A percentile compares a stretch with the other conserved stretches of the same genome.
Evolutionary conservation across 2,797 vertebrate genomes (phyloP).

Genomic region (Lepilemur ruficaudatus): DNA sequence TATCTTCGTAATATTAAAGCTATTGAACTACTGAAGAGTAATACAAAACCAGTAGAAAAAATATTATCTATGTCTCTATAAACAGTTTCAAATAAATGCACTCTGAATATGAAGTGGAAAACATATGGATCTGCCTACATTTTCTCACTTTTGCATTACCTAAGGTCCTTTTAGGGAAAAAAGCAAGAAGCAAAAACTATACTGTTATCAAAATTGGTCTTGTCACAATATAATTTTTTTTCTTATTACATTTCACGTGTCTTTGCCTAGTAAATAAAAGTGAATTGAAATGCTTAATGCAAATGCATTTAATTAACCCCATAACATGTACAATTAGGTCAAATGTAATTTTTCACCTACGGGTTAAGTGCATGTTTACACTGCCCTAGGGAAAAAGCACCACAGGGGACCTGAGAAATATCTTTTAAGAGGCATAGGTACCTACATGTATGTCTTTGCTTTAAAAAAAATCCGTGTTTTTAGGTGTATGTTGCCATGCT

Average conservation of each 20-base stretch:
- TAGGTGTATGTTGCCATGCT: neutral
- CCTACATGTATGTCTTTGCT: neutral
- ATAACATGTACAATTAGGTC: neutral
- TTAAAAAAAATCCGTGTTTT: neutral
- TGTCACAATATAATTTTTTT: conserved; percentile 5
- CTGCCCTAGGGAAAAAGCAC: neutral
- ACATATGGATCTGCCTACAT: neutral
- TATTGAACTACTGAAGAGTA: neutral
- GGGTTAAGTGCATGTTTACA: neutral
- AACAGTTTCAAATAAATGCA: neutral
- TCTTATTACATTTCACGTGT: conserved; percentile 1
- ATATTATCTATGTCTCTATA: neutral
- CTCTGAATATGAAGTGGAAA: neutral
- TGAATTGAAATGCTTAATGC: neutral
- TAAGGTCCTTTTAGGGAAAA: neutral
- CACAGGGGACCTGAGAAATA: neutral
- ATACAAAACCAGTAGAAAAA: conserved; percentile 1
- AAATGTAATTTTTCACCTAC: conserved; percentile 30
- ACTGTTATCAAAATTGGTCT: conserved; percentile 31
- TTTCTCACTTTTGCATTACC: neutral
- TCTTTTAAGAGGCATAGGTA: neutral
- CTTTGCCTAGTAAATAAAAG: conserved; percentile 41
- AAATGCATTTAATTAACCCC: conserved; percentile 3
- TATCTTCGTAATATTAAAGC: neutral
- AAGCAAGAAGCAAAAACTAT: neutral